Evolutionary conservation across 2,888 invertebrate genomes (phyloP), one percentile per base, ranked within the genome.

Genomic region (Scrobipalpa atriplicella): DNA sequence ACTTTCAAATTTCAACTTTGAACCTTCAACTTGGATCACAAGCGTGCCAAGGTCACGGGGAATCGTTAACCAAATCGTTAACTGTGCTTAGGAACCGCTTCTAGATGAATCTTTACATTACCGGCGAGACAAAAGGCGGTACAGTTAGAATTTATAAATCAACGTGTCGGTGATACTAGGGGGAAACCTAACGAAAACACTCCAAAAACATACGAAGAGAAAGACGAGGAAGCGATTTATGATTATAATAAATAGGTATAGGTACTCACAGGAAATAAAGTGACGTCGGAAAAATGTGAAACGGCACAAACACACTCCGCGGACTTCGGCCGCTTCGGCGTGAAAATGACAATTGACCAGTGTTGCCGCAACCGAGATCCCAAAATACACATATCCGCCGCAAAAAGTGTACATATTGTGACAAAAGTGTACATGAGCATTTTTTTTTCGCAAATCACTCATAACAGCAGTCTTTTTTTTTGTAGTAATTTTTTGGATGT

Each of bases 271-370:
- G 54, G 62, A 70, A 71, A 69, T 62, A 51, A 62, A 41, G 69
- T 58, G 36, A 67, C 68, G 60, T 66, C 60, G 60, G 60, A 58
- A 67, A 67, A 67, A 29, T 10, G 1, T 36, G 13, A 52, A 16
- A 43, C 69, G 68, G 58, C 67, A 65, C 65, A 54, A 62, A 65
- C 67, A 67, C 70, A 65, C 70, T 62, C 16, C 43, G 54, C 62
- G 18, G 54, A 65, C 52, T 65, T 58, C 68, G 68, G 69, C 67
- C 51, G 63, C 52, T 65, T 58, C 68, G 68, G 69, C 67, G 70
- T 70, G 71, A 70, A 70, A 73, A 68, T 74, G 71, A 73, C 69
- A 74, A 70, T 67, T 69, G 67, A 64, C n/a, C n/a, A n/a, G n/a
- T n/a, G n/a, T n/a, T n/a, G n/a, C n/a, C n/a, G n/a, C n/a, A n/a